Percentiles rank a stretch among this genome's conserved stretches.
Evolutionary conservation across 2,888 invertebrate genomes (phyloP).

Genomic region (Lithophane leautieri): DNA sequence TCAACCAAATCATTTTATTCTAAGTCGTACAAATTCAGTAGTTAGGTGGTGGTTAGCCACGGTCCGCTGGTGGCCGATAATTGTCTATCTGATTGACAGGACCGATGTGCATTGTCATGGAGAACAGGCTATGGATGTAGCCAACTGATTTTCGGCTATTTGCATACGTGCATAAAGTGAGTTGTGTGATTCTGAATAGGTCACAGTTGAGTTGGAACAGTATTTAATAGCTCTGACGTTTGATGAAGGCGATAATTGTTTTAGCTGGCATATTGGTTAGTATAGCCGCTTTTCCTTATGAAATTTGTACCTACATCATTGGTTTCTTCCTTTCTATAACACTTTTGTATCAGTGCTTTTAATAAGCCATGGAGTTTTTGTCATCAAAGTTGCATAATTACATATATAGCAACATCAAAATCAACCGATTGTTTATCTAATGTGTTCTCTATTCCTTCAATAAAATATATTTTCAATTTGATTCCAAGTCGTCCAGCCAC

Average conservation of each 20-base stretch:
- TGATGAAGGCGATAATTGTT: background rate
- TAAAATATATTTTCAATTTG: background rate
- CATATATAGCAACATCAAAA: too few species aligned
- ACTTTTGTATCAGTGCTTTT: too few species aligned
- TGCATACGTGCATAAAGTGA: constrained; percentile 35
- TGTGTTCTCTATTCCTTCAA: background rate
- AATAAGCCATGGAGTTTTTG: too few species aligned
- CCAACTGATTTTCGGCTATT: constrained; percentile 40
- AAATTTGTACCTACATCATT: too few species aligned
- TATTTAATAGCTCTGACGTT: background rate
- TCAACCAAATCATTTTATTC: constrained; percentile 61
- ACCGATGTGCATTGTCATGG: constrained; percentile 73
- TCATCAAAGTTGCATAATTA: too few species aligned
- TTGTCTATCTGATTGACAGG: constrained; percentile 84
- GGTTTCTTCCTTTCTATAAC: too few species aligned
- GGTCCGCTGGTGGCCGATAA: constrained; percentile 82
- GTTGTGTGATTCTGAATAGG: constrained; percentile 10
- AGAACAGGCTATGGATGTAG: constrained; percentile 40
- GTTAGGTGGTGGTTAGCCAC: constrained; percentile 78
- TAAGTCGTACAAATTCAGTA: constrained; percentile 75
- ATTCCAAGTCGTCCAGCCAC: constrained; percentile 16
- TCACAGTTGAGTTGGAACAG: background rate
- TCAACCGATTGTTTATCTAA: too few species aligned
- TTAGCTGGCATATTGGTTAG: background rate
- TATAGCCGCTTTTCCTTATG: too few species aligned